Evolutionary conservation across 1,140 invertebrate species (phyloP), one percentile per base, ranked within the genome.

Genomic region (Parapsyche elsis): DNA sequence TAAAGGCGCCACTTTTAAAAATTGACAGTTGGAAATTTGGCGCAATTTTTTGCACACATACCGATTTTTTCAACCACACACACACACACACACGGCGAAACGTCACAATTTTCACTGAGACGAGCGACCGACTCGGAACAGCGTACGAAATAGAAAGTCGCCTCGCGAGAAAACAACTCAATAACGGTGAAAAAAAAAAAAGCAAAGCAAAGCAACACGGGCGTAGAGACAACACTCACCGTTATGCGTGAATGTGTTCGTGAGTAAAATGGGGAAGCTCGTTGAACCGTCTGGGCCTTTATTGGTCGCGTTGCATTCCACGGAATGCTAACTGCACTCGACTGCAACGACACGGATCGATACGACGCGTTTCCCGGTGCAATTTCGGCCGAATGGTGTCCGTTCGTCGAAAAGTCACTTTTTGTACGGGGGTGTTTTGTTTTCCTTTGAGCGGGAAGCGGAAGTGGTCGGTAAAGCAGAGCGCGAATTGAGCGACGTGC

Each of bases 71-170:
- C n/a, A n/a, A n/a, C n/a, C n/a, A n/a, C n/a, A n/a, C n/a, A n/a
- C n/a, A n/a, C n/a, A n/a, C n/a, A n/a, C n/a, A n/a, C n/a, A n/a
- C n/a, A n/a, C n/a, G n/a, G n/a, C n/a, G n/a, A n/a, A n/a, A n/a
- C n/a, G n/a, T n/a, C n/a, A n/a, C n/a, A n/a, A n/a, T n/a, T n/a
- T n/a, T n/a, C n/a, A n/a, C n/a, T n/a, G n/a, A n/a, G n/a, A n/a
- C n/a, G n/a, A n/a, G n/a, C n/a, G n/a, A n/a, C n/a, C n/a, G n/a
- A n/a, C n/a, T n/a, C n/a, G n/a, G n/a, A n/a, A n/a, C n/a, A n/a
- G n/a, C n/a, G n/a, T n/a, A n/a, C n/a, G 45, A 57, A 75, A 75
- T 75, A 75, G 73, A 75, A 75, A 75, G 73, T 75, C 46, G 73
- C 46, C 71, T 30, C 9, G n/a, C 30, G 30, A 38, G 30, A 38